These are phyloP conservation scores for Ormyrus rosae DNA, from an alignment of 2,888 invertebrate genomes.

Conservation along the genomic window DNA sequence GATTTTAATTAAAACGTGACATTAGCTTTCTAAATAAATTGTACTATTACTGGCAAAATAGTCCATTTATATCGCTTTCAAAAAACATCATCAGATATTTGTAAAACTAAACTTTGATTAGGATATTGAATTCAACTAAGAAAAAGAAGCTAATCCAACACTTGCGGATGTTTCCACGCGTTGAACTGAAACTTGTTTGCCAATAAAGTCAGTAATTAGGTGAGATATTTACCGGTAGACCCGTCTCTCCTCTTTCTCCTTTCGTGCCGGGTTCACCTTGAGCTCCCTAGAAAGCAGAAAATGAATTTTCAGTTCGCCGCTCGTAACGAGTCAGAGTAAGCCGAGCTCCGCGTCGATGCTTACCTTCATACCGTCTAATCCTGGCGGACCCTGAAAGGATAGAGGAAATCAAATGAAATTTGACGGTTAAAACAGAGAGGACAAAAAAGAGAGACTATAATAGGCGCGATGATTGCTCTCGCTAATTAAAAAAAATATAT, in stretches of 20 bases:
- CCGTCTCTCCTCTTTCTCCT: constrained; percentile 95
- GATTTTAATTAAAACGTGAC: constrained; percentile 46
- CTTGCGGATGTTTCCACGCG: not conserved
- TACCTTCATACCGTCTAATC: constrained; percentile 97
- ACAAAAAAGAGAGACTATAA: constrained; percentile 45
- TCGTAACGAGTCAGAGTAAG: constrained; percentile 36
- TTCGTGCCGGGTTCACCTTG: constrained; percentile 94
- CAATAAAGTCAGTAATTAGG: too few species aligned
- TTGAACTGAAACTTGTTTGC: not conserved
- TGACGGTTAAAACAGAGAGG: constrained; percentile 65
- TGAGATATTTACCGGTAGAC: constrained; percentile 88
- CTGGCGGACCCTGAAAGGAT: constrained; percentile 90
- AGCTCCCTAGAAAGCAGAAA: constrained; percentile 83
- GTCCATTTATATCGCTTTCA: not conserved
- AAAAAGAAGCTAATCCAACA: too few species aligned
- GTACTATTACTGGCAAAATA: constrained; percentile 27
- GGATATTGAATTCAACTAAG: too few species aligned
- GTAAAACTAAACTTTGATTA: too few species aligned
- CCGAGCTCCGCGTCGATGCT: constrained; percentile 70
- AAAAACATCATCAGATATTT: not conserved
- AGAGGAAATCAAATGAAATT: constrained; percentile 78
- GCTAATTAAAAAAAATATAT: constrained; percentile 32
- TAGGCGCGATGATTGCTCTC: constrained; percentile 16
- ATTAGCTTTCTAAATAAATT: constrained; percentile 54
- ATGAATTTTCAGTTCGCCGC: constrained; percentile 23